Evolutionary conservation across 1,140 invertebrate genomes (phyloP), one percentile per base, ranked within the genome.

Genomic region (Trichomalopsis sarcophagae): DNA sequence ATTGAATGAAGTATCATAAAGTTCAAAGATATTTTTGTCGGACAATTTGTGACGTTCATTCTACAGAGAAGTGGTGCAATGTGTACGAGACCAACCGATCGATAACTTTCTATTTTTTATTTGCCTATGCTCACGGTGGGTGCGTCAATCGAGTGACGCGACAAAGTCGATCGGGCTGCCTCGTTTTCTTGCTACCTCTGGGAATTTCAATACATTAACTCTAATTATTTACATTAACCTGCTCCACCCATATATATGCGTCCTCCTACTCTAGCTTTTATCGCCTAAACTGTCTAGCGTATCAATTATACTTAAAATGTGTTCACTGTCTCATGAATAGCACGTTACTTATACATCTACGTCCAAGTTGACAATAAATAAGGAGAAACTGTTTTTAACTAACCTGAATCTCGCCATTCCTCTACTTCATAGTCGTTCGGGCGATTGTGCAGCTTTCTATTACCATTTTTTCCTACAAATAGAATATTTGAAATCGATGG

Each of bases 361-460:
- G 11, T 10, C 14, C 14, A 50, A 3, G 47, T 17, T 62, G 21
- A 5, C 17, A 5, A n/a, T 7, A 7, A 62, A 62, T 21, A n/a
- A n/a, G 17, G 14, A 4, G 11, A 71, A 71, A 71, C 6, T 88
- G 87, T 89, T 68, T 40, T 77, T 87, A 85, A 90, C 93, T 93
- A 89, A 95, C 94, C 94, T 88, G 93, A 88, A 91, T 94, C 93
- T 90, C 94, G 93, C 94, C 94, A 95, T 90, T 95, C 94, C 90
- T 95, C 94, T 77, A 95, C 91, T 87, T 94, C 94, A 88, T 94
- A 95, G 90, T 95, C 94, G 84, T 93, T 94, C 69, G 91, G 90
- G 81, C 90, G 90, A 86, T 90, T 90, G 85, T 88, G 89, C 85
- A 89, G 89, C 87, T 91, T 92, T 88, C 90, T 91, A 85, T 91